Evolutionary conservation across 1,140 invertebrate species (phyloP).

Genomic region (Pseudomyrmex flavicornis): DNA sequence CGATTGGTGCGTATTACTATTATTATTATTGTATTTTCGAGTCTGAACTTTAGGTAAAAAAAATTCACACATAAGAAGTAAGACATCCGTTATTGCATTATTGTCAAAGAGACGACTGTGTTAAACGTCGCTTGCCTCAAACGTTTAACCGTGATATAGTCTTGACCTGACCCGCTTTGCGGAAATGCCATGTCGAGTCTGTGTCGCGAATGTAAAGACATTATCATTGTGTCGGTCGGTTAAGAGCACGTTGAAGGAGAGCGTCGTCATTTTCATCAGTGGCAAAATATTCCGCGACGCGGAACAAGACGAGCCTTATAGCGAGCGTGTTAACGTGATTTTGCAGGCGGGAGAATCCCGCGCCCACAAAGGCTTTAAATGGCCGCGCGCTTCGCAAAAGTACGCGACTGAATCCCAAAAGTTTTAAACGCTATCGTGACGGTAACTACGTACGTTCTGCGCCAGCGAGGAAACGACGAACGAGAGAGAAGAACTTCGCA

Average conservation of each 20-base stretch:
- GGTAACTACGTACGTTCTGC: constrained; percentile 15
- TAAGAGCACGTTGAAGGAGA: background rate
- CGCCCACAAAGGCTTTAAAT: constrained; percentile 11
- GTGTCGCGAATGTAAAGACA: background rate
- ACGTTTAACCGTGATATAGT: constrained; percentile 5
- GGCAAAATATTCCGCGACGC: background rate
- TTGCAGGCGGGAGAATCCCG: background rate
- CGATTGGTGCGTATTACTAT: background rate
- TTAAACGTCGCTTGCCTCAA: background rate
- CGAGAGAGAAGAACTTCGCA: constrained; percentile 45
- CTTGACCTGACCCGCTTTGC: background rate
- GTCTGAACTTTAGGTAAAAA: background rate
- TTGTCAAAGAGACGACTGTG: background rate
- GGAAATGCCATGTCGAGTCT: background rate
- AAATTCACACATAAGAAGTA: background rate
- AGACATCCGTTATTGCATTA: background rate
- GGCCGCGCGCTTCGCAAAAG: constrained; percentile 15
- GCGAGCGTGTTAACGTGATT: background rate
- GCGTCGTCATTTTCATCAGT: background rate
- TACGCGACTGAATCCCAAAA: constrained; percentile 55
- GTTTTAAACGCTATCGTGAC: constrained; percentile 57
- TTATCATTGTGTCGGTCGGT: background rate
- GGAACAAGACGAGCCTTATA: background rate
- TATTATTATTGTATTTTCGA: background rate
- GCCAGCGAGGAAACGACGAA: constrained; percentile 1